Conservation (phyloP, 2,113 vertebrate genomes). For the Etheostoma cragini region DNA sequence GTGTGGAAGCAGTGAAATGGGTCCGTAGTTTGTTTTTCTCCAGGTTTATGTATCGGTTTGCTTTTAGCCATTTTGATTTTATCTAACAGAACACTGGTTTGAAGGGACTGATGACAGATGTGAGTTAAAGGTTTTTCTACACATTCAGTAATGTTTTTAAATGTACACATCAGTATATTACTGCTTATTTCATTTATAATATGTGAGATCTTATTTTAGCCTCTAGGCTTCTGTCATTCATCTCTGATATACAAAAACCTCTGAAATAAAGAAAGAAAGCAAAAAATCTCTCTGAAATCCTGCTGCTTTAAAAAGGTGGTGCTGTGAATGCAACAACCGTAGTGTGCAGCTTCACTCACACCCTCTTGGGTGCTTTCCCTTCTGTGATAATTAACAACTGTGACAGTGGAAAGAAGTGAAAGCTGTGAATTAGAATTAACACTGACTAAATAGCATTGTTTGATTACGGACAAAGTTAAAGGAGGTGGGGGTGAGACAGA, state of each 20-base stretch:
- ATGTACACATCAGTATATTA: background rate
- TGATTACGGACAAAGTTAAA: slow-evolving; percentile 89
- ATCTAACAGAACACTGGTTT: too few species aligned
- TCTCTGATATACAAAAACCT: slow-evolving; percentile 29
- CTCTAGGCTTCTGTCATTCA: slow-evolving; percentile 24
- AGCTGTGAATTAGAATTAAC: slow-evolving; percentile 94
- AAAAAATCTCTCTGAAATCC: slow-evolving; percentile 66
- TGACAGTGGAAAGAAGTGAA: slow-evolving; percentile 81
- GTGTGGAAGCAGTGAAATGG: too few species aligned
- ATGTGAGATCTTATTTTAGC: slow-evolving; percentile 28
- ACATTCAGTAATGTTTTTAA: too few species aligned
- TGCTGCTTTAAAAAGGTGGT: slow-evolving; percentile 60
- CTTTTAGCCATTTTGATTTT: too few species aligned
- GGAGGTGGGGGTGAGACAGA: slow-evolving; percentile 30
- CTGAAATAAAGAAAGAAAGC: slow-evolving; percentile 54
- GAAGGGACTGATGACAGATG: too few species aligned
- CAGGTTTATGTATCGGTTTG: too few species aligned
- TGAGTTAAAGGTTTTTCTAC: too few species aligned
- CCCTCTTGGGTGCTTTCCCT: slow-evolving; percentile 85
- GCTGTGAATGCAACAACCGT: slow-evolving; percentile 47
- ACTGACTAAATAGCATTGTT: slow-evolving; percentile 88
- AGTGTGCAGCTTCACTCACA: slow-evolving; percentile 51
- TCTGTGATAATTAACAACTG: slow-evolving; percentile 86
- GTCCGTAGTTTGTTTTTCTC: too few species aligned
- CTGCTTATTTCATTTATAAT: slow-evolving; percentile 27